A percentile compares a stretch with the other conserved stretches of the same genome.
Evolutionary conservation across 2,113 vertebrate species (phyloP).

Genomic region (Stegastes partitus): DNA sequence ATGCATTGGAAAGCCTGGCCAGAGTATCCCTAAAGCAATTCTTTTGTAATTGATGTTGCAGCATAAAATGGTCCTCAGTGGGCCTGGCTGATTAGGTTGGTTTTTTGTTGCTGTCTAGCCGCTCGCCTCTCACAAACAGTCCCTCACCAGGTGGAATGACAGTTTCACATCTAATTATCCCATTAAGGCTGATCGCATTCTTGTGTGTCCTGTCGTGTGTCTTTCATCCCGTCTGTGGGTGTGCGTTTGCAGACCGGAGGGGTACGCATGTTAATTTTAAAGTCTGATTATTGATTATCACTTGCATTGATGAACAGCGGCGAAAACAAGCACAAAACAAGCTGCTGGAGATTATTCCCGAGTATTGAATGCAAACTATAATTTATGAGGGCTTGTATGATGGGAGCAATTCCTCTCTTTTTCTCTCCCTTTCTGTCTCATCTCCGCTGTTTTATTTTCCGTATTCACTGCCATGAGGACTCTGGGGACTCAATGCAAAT

Average conservation of each 20-base stretch:
- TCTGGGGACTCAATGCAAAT: conserved; percentile 64
- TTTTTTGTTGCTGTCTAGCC: conserved; percentile 66
- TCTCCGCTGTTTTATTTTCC: conserved; percentile 43
- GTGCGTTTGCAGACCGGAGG: conserved; percentile 2
- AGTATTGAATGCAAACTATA: conserved; percentile 27
- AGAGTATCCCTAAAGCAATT: conserved; percentile 80
- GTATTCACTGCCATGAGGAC: conserved; percentile 26
- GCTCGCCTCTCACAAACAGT: conserved; percentile 53
- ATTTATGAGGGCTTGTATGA: conserved; percentile 30
- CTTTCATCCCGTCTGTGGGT: conserved; percentile 30
- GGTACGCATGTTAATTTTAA: conserved; percentile 17
- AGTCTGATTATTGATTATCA: conserved; percentile 27
- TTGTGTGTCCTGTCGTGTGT: conserved; percentile 27
- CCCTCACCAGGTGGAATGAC: conserved; percentile 69
- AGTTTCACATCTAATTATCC: conserved; percentile 75
- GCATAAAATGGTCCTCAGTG: conserved; percentile 77
- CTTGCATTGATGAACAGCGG: conserved; percentile 10
- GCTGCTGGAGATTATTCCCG: conserved; percentile 8
- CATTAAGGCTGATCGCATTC: conserved; percentile 52
- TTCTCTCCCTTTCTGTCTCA: neutral
- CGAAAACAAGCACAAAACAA: conserved; percentile 31
- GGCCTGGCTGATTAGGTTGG: conserved; percentile 72
- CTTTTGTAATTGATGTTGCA: conserved; percentile 80
- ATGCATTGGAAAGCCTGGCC: conserved; percentile 73
- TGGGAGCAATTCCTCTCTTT: neutral